Percentiles rank a stretch among this genome's conserved stretches.
Conservation (phyloP, 1,140 invertebrate species). For the Monomorium pharaonis region DNA sequence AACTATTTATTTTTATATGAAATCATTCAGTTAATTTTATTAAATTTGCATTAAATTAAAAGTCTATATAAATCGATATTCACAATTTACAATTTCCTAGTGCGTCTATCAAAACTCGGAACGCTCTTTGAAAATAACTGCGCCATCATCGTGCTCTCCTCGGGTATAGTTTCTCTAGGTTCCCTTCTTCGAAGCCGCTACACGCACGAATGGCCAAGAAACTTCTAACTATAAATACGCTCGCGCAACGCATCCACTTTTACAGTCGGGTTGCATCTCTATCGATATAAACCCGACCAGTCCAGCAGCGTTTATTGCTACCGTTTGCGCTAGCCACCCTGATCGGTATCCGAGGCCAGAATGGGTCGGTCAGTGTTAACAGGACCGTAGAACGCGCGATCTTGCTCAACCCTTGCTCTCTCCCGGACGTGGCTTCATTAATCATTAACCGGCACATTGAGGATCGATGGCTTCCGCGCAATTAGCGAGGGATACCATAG, state of each 20-base stretch:
- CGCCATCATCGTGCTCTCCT: conserved; percentile 18
- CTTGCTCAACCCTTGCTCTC: conserved; percentile 52
- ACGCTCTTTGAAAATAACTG: conserved; percentile 20
- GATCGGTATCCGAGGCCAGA: conserved; percentile 35
- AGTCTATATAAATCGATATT: not conserved
- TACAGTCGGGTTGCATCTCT: conserved; percentile 41
- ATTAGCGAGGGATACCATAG: conserved; percentile 44
- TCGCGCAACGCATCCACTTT: conserved; percentile 45
- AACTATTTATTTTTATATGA: not conserved
- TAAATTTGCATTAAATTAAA: not conserved
- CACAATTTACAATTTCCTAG: not conserved
- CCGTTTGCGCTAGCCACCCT: conserved; percentile 44
- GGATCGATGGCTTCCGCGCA: conserved; percentile 52
- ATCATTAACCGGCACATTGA: conserved; percentile 51
- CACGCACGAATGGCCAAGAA: conserved; percentile 41
- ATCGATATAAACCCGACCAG: conserved; percentile 50
- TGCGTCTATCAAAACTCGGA: not conserved
- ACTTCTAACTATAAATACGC: conserved; percentile 47
- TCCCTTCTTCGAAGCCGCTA: not conserved
- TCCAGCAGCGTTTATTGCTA: conserved; percentile 43
- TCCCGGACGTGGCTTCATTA: conserved; percentile 45
- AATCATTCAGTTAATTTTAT: not conserved
- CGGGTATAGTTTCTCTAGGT: not conserved
- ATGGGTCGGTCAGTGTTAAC: conserved; percentile 51
- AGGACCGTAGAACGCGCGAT: conserved; percentile 51